Conservation (phyloP, 2,797 vertebrate species). For the Falco novaeseelandiae region DNA sequence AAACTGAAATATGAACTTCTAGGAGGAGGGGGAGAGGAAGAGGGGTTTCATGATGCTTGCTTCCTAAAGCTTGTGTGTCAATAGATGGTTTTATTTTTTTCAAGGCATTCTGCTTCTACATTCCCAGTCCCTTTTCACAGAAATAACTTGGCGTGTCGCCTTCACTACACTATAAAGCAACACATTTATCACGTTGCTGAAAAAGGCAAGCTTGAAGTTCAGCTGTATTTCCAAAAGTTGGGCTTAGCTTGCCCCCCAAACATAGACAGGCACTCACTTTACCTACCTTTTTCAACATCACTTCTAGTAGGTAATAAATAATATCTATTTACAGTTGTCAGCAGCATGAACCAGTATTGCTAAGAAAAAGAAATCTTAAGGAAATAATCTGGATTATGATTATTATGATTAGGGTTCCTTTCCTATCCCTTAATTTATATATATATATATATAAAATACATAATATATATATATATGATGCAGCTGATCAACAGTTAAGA, state of each 20-base stretch:
- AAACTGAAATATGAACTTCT: constrained; percentile 94
- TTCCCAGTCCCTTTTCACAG: constrained; percentile 28
- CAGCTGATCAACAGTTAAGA: background rate
- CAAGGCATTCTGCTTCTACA: constrained; percentile 66
- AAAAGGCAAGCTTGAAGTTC: constrained; percentile 49
- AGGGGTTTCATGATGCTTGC: constrained; percentile 74
- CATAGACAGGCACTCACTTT: background rate
- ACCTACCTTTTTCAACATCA: background rate
- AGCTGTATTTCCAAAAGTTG: constrained; percentile 21
- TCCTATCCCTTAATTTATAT: background rate
- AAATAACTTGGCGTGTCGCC: constrained; percentile 63
- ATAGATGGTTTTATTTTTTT: constrained; percentile 53
- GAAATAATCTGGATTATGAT: background rate
- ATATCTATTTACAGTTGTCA: background rate
- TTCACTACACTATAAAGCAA: constrained; percentile 41
- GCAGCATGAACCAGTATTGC: background rate
- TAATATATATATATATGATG: fast-evolving
- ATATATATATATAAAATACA: too few relatives aligned
- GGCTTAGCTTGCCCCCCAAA: background rate
- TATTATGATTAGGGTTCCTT: background rate
- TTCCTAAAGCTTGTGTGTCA: constrained; percentile 76
- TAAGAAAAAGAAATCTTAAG: background rate
- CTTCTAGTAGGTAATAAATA: background rate
- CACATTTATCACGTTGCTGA: constrained; percentile 65
- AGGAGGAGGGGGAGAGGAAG: constrained; percentile 75